Evolutionary conservation across 2,113 vertebrate species (phyloP).

Genomic region (human): DNA sequence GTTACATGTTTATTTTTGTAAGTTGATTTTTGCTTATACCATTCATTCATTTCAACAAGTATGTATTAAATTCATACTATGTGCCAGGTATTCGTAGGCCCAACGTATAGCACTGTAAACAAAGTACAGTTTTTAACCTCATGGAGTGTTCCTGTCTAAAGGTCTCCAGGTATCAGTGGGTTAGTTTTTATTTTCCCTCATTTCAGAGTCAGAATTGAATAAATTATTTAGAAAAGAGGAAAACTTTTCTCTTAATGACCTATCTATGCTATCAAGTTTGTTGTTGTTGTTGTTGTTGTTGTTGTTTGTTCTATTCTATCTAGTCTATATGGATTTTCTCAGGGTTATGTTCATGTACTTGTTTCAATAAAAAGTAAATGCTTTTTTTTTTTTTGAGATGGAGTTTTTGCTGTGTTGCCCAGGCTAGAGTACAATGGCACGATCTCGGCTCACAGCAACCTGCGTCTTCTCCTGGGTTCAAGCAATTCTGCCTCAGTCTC

Average conservation of each 20-base stretch:
- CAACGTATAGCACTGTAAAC: neutral
- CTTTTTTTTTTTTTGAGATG: neutral
- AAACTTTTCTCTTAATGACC: neutral
- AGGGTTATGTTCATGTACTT: neutral
- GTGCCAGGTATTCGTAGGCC: neutral
- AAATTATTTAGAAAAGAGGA: constrained; percentile 42
- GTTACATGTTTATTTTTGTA: constrained; percentile 32
- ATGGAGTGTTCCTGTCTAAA: neutral
- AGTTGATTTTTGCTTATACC: constrained; percentile 31
- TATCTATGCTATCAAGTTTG: neutral
- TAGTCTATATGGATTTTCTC: neutral
- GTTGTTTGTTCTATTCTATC: neutral
- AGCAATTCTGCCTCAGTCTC: too few species aligned
- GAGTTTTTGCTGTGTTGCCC: too few species aligned
- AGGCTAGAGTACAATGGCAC: too few species aligned
- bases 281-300: neutral
- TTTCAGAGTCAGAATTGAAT: constrained; percentile 46
- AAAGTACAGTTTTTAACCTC: neutral
- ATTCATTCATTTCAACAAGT: neutral
- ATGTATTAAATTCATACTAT: neutral
- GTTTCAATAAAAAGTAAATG: constrained; percentile 29
- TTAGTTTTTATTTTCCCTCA: neutral
- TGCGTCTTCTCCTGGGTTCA: too few species aligned
- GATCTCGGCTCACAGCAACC: too few species aligned
- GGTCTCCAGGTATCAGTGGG: neutral